Base-by-base conservation (phyloP, 2,888 invertebrate species). In the Strigamia transsilvanica region DNA sequence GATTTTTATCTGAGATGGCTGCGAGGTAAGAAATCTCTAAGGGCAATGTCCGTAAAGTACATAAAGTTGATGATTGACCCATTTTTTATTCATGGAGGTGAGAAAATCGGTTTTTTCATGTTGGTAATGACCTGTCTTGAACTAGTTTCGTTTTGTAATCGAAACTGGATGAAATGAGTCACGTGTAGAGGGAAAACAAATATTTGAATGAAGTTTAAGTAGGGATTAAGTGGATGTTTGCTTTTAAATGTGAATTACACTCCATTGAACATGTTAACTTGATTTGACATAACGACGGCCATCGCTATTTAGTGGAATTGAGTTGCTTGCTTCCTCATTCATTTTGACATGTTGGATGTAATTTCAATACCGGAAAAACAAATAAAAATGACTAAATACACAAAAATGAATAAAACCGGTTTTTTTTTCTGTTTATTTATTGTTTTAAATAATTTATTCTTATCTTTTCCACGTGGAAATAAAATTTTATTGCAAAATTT, bases 1-100 rank as follows among this genome's bases (percentile, higher is more conserved):
- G 18, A 46, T 80, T 80, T 42, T 42, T 80, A 46, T 23, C 46
- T 80, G 1, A 34, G 80, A 21, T 80, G 80, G 80, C 12, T 80
- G 21, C n/a, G 80, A 46, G 80, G 80, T 80, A 80, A 42, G 21
- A 32, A 34, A n/a, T 9, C 2, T 77, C 23, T 13, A 6, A 38
- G 38, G 38, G 4, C 38, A 38, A 38, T 51, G 15, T 51, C 51
- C 3, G 1, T 51, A 7, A 2, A 27, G 3, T 27, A 1, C 27
- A 27, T 27, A 27, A 27, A 27, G 2, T 13, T 51, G 10, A 18
- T 51, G 12, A 10, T 51, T 51, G 61, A 66, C 61, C 61, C 23
- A 66, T 46, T 46, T 46, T 13, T 38, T 38, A 38, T 38, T 38
- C 38, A 6, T 6, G 6, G 38, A 38, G 1, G 38, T 38, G 38